These are phyloP conservation scores for Emmelina monodactyla DNA, from an alignment of 2,888 invertebrate species.

Conservation along the genomic window DNA sequence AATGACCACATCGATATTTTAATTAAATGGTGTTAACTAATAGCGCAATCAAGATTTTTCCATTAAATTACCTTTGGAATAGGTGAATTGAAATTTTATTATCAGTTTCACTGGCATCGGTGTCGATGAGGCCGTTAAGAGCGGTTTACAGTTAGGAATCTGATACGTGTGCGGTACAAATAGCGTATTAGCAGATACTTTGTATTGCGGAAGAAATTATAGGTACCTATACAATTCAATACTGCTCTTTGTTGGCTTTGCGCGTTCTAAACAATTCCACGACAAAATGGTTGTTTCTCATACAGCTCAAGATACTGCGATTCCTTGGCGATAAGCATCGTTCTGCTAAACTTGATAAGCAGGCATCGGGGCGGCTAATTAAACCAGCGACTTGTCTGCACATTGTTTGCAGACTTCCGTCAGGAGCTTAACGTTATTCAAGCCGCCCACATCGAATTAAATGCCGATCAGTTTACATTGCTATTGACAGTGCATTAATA, in stretches of 20 bases:
- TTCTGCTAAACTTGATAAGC: slow-evolving; percentile 17
- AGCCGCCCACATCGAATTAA: slow-evolving; percentile 39
- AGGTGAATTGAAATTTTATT: slow-evolving; percentile 46
- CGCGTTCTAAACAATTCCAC: no score
- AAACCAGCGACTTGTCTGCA: slow-evolving; percentile 25
- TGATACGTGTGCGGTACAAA: slow-evolving; percentile 20
- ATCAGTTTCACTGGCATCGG: slow-evolving; percentile 28
- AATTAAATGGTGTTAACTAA: no score
- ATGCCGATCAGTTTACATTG: slow-evolving; percentile 37
- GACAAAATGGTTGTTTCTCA: no score
- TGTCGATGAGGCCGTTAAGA: slow-evolving; percentile 29
- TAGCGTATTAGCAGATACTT: not conserved
- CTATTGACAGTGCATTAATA: slow-evolving; percentile 23
- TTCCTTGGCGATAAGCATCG: no score
- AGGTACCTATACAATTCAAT: no score
- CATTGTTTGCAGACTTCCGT: slow-evolving; percentile 29
- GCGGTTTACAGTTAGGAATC: slow-evolving; percentile 52
- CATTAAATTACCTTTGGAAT: slow-evolving; percentile 28
- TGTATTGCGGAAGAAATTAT: no score
- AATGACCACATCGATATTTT: no score
- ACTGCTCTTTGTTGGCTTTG: no score
- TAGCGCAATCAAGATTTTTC: no score
- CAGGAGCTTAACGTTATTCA: slow-evolving; percentile 32
- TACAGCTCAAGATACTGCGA: no score
- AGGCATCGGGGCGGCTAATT: slow-evolving; percentile 21